Evolutionary conservation across 2,888 invertebrate species (phyloP).

Genomic region (Horisme vitalbata): DNA sequence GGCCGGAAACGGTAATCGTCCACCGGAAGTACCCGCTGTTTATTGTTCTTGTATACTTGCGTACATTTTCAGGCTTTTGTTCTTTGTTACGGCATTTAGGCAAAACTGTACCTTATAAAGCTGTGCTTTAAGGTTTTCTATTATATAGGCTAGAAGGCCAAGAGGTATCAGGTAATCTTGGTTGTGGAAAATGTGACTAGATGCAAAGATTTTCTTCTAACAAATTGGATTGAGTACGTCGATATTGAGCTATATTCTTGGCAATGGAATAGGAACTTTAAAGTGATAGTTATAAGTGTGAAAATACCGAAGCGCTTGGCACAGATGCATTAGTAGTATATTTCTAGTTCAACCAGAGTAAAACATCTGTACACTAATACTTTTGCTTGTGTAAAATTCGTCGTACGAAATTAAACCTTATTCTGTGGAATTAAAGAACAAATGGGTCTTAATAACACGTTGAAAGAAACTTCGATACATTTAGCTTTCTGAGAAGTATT

Average conservation of each 20-base stretch:
- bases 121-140: too few species aligned
- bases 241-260: too few species aligned
- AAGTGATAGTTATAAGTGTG: too few species aligned
- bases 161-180: too few species aligned
- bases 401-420: conserved; percentile 25
- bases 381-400: conserved; percentile 1
- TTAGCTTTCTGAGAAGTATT: conserved; percentile 16
- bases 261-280: not conserved
- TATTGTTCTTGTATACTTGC: conserved; percentile 42
- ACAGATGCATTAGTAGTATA: not conserved
- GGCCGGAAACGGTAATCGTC: conserved; percentile 50
- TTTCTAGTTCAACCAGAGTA: not conserved
- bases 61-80: conserved; percentile 5
- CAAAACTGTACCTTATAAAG: too few species aligned
- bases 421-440: conserved; percentile 18
- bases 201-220: too few species aligned
- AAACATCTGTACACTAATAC: not conserved
- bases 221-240: too few species aligned
- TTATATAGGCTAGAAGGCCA: too few species aligned
- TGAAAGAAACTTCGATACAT: conserved; percentile 11
- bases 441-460: conserved; percentile 17
- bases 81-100: too few species aligned
- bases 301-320: too few species aligned
- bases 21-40: conserved; percentile 46
- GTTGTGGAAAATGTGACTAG: too few species aligned